Evolutionary conservation across 37 sponge, comb jelly and placozoan genomes (phyloP).

Genomic region (Ianthella basta): DNA sequence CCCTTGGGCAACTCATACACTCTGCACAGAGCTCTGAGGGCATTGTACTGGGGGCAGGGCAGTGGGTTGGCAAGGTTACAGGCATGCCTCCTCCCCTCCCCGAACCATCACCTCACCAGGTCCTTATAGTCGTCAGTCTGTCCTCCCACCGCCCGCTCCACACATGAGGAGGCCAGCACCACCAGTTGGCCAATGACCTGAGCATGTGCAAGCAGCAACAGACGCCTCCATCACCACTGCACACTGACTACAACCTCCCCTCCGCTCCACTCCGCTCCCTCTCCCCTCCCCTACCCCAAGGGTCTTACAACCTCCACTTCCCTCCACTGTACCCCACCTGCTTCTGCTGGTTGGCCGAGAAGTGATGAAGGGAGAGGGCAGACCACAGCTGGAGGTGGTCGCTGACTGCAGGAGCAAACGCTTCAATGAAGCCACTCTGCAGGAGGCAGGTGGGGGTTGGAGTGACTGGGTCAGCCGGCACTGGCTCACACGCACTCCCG

Average conservation of each 20-base stretch:
- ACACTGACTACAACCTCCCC: too few species aligned
- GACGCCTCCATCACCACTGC: too few species aligned
- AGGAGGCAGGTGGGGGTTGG: not conserved
- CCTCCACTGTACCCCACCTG: too few species aligned
- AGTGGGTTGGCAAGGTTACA: not conserved
- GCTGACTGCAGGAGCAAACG: not conserved
- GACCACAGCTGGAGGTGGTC: conserved; percentile 17
- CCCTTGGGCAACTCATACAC: not conserved
- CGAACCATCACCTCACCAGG: not conserved
- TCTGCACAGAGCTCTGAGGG: not conserved
- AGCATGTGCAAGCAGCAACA: too few species aligned
- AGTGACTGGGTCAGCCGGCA: too few species aligned
- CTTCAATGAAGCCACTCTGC: not conserved
- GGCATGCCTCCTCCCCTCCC: too few species aligned
- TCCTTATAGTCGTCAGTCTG: not conserved
- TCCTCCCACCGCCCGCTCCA: not conserved
- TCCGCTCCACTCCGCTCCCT: too few species aligned
- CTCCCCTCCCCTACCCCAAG: too few species aligned
- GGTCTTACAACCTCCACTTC: too few species aligned
- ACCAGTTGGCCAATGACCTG: not conserved
- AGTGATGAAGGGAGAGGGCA: not conserved
- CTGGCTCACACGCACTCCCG: not conserved
- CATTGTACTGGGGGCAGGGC: not conserved
- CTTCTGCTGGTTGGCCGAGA: not conserved
- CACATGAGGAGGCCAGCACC: not conserved